Base-by-base conservation (phyloP, 2,888 invertebrate species). In the Macropis europaea region DNA sequence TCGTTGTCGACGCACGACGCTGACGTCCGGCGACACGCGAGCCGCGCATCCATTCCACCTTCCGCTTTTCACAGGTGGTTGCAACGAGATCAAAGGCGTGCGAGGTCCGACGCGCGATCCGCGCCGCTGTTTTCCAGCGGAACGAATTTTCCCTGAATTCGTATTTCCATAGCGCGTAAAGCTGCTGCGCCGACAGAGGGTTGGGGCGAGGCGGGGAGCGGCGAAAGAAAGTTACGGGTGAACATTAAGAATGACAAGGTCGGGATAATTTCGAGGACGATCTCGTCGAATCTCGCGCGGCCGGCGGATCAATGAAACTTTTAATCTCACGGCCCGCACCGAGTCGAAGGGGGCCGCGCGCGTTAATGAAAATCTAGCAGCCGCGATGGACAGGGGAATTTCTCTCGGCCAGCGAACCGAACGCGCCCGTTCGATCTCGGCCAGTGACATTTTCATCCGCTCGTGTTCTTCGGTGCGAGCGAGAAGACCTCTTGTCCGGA, bases 1-100 rank as follows among this genome's bases (percentile, higher is more conserved):
- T n/a, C 22, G 30, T 43, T 57, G 26, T 52, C 43, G 32, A 30
- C 36, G 53, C 26, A 43, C 60, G n/a, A 22, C 50, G 42, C 22
- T 54, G n/a, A 22, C 50, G 42, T 22, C 17, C 36, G 17, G 15
- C 7, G 11, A 13, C 43, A 19, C 48, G 54, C 34, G 22, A 32
- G 9, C 26, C 53, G 13, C 28, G 19, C 48, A 59, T 67, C 67
- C 53, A 67, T 67, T 67, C 32, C 6, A 26, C 17, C 43, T 26
- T 30, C 26, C 40, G 26, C 24, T 54, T 52, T 60, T 53, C 67
- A 67, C 67, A 67, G 60, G 60, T 67, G 67, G 60, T 67, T 54
- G 67, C 32, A 30, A 38, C 53, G 17, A 53, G 56, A 50, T 56
- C 36, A 57, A 34, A 43, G 15, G 26, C 50, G 11, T 7, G 36